Conservation (phyloP, 2,888 invertebrate species). For the Ypsolopha sequella region DNA sequence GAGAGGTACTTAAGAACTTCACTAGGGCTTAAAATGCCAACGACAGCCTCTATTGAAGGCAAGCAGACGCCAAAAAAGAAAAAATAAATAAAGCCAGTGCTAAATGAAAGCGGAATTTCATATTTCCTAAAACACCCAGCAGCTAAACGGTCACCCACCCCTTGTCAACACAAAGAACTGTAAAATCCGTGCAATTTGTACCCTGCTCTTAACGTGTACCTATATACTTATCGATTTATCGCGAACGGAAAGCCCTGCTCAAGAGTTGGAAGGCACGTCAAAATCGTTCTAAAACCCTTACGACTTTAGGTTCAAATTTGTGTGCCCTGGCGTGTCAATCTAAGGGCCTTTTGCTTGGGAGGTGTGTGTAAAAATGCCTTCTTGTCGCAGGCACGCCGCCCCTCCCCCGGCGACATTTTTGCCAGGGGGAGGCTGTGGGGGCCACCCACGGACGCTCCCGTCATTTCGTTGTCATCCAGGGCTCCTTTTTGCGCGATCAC, state of each 20-base stretch:
- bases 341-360: slow-evolving; percentile 24
- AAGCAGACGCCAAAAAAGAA: too few species aligned
- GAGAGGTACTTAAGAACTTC: too few species aligned
- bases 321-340: not conserved
- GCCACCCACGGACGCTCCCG: slow-evolving; percentile 55
- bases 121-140: slow-evolving; percentile 51
- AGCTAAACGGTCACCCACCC: slow-evolving; percentile 33
- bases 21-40: too few species aligned
- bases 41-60: too few species aligned
- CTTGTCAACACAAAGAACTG: slow-evolving; percentile 51
- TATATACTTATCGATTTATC: slow-evolving; percentile 67
- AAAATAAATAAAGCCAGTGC: not conserved
- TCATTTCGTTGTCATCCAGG: slow-evolving; percentile 67
- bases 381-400: slow-evolving; percentile 58
- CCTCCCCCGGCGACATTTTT: slow-evolving; percentile 61
- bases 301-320: not conserved
- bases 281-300: slow-evolving; percentile 8
- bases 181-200: slow-evolving; percentile 62
- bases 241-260: slow-evolving; percentile 49
- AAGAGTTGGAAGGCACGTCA: slow-evolving; percentile 12
- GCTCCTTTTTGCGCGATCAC: slow-evolving; percentile 60
- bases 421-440: slow-evolving; percentile 35
- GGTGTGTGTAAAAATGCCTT: slow-evolving; percentile 61
- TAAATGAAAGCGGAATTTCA: slow-evolving; percentile 22
- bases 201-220: slow-evolving; percentile 45